Percentiles rank a stretch among this genome's conserved stretches.
These are phyloP conservation scores for Pseudopodoces humilis DNA, from an alignment of 2,113 vertebrate species.

Conservation along the genomic window DNA sequence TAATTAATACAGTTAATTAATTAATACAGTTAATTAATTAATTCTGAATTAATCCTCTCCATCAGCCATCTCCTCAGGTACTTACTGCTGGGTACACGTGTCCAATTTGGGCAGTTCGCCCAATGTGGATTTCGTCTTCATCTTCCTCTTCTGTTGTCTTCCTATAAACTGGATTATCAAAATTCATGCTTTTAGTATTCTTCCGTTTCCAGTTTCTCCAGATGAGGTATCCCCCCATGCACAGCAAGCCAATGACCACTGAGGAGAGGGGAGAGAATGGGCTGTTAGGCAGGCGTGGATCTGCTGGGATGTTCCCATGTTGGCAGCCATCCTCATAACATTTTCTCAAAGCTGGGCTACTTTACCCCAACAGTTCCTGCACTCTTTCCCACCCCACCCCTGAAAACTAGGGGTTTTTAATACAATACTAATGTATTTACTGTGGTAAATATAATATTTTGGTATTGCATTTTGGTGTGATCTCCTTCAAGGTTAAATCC, in stretches of 20 bases:
- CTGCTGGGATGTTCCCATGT: not conserved
- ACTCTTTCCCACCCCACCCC: not conserved
- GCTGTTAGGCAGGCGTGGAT: not conserved
- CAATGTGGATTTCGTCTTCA: slow-evolving; percentile 95
- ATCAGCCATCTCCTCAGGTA: slow-evolving; percentile 12
- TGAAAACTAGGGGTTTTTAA: not conserved
- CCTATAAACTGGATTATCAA: slow-evolving; percentile 98
- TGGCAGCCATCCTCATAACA: not conserved
- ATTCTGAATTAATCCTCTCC: not conserved
- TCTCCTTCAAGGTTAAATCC: not conserved
- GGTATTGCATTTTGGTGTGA: not conserved
- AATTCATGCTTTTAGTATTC: slow-evolving; percentile 99
- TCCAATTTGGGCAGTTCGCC: slow-evolving; percentile 89
- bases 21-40: no score
- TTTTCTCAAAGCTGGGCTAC: not conserved
- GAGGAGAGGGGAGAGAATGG: slow-evolving; percentile 33
- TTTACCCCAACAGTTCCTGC: not conserved
- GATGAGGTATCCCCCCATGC: slow-evolving; percentile 92
- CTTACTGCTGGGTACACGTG: slow-evolving; percentile 98
- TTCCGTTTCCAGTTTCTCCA: slow-evolving; percentile 99
- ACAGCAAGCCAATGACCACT: slow-evolving; percentile 91
- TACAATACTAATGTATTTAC: not conserved
- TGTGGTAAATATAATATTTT: not conserved
- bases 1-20: no score
- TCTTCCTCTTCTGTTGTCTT: slow-evolving; percentile 97